Conservation (phyloP, 2,888 invertebrate genomes). For the Drepanosiphum platanoidis region DNA sequence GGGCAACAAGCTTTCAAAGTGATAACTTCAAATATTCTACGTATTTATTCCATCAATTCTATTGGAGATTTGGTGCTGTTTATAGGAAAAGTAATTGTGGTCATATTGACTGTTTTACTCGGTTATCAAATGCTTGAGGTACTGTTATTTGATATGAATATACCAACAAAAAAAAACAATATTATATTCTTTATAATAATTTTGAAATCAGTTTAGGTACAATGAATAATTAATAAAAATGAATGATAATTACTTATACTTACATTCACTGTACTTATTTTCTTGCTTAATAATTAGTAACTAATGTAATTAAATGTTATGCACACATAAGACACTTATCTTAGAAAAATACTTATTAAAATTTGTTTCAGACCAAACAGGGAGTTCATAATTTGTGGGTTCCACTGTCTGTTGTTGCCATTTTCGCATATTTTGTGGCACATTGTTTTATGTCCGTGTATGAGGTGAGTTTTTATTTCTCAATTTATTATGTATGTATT, state of each 20-base stretch:
- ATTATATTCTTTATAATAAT: too few relatives aligned
- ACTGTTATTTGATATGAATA: too few relatives aligned
- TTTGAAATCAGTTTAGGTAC: too few relatives aligned
- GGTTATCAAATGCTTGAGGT: constrained; percentile 74
- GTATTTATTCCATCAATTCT: constrained; percentile 77
- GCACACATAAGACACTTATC: too few relatives aligned
- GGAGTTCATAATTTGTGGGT: constrained; percentile 73
- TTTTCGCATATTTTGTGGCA: constrained; percentile 77
- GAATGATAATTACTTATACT: too few relatives aligned
- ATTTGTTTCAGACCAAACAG: constrained; percentile 69
- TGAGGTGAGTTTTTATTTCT: constrained; percentile 70
- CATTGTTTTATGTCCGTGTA: constrained; percentile 80
- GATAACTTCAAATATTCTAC: constrained; percentile 73
- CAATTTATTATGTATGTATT: background rate
- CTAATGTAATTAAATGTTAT: background rate
- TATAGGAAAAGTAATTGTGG: constrained; percentile 75
- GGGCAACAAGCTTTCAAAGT: constrained; percentile 74
- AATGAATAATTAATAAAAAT: too few relatives aligned
- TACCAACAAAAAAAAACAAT: too few relatives aligned
- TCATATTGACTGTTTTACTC: constrained; percentile 73
- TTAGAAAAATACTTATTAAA: constrained; percentile 56
- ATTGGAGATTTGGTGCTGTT: constrained; percentile 80
- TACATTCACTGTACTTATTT: background rate
- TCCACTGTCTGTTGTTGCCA: constrained; percentile 72
- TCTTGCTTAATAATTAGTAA: background rate